Evolutionary conservation across 2,797 vertebrate species (phyloP), one percentile per base, ranked within the genome.

Genomic region (Sphaeramia orbicularis): DNA sequence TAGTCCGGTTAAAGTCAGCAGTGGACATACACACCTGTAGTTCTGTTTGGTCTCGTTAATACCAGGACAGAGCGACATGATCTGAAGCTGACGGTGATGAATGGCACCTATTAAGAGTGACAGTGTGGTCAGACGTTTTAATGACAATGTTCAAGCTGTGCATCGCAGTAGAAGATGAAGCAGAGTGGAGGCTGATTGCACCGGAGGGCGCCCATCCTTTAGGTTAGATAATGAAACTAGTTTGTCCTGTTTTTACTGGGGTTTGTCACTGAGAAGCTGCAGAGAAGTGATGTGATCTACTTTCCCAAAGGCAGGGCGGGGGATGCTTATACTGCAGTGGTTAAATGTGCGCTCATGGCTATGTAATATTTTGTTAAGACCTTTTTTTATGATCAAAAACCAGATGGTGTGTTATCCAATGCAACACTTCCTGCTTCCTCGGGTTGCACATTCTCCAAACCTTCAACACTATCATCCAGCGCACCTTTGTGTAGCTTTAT

Each of bases 211-310:
- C 41, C 10, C 6, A 4, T 30, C 40, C 55, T 58, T 30, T 4
- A 37, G 54, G 38, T 41, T 14, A 42, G 7, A 32, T 11, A 30
- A 44, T 14, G 55, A 65, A 78, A 67, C 79, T 47, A 65, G 70
- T 84, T 80, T 49, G 27, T 79, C 76, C 55, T 56, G 74, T 83
- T 76, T 24, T 65, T 36, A 71, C 24, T 58, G 49, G 49, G 36
- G 55, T 54, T 71, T 43, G 37, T 13, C 41, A 57, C 18, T 57
- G n/a, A 27, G 13, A 13, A 74, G 60, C 52, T 6, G 36, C 18
- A 74, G 50, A 79, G 55, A 53, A 37, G 63, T 80, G 72, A 85
- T 81, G 81, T 64, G 63, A 87, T 86, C 85, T 74, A 47, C 19
- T 66, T 66, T 83, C 65, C 78, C 60, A 76, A 76, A 75, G 65